Conservation (phyloP, 2,888 invertebrate genomes). For the Drosophila tripunctata region DNA sequence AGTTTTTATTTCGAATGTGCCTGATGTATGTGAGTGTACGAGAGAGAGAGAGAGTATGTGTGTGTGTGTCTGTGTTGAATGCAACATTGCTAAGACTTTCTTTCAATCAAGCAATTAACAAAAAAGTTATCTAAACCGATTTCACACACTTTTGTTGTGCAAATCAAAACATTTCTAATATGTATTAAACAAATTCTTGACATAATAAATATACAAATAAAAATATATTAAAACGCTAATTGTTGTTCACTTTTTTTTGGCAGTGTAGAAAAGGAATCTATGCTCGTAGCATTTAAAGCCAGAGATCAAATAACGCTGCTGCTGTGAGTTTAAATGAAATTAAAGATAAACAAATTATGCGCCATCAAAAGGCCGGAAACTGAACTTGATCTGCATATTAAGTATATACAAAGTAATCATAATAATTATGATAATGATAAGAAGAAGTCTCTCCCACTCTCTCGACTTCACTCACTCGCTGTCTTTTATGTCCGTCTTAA, state of each 20-base stretch:
- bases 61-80: not conserved
- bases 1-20: not conserved
- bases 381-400: conserved; percentile 67
- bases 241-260: not conserved
- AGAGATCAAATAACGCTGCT: conserved; percentile 8
- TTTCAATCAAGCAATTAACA: conserved; percentile 39
- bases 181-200: conserved; percentile 10
- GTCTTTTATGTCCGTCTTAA: conserved; percentile 49
- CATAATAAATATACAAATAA: conserved; percentile 18
- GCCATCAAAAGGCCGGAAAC: conserved; percentile 50
- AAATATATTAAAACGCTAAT: not conserved
- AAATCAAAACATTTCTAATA: conserved; percentile 22
- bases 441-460: conserved; percentile 3
- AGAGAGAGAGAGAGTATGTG: not conserved
- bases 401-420: conserved; percentile 40
- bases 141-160: conserved; percentile 15
- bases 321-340: conserved; percentile 62
- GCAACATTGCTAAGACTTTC: conserved; percentile 16
- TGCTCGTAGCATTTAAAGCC: not conserved
- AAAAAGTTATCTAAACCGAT: conserved; percentile 12
- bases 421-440: conserved; percentile 44
- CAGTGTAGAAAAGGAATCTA: not conserved
- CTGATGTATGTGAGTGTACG: not conserved
- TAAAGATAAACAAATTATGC: conserved; percentile 73
- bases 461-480: not conserved